Conservation (phyloP, 2,797 vertebrate species). For the Eulemur rubriventer region DNA sequence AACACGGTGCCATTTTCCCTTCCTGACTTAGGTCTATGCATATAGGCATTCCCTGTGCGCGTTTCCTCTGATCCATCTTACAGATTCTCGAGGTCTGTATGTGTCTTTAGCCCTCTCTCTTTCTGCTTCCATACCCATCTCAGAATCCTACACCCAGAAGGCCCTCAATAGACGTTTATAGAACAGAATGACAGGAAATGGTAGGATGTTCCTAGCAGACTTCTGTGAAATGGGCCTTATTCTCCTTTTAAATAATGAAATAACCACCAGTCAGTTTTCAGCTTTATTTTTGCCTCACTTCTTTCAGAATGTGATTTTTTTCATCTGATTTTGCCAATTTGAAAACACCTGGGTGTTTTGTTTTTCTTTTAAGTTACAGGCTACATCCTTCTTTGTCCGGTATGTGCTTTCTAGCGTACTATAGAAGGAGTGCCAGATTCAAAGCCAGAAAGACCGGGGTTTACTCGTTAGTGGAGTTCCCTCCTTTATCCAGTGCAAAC, state of each 20-base stretch:
- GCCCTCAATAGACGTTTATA: neutral
- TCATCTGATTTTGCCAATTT: slow-evolving; percentile 11
- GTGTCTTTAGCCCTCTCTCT: neutral
- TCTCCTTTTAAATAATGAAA: neutral
- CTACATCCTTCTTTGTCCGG: neutral
- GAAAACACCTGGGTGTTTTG: neutral
- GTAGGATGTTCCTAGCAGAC: neutral
- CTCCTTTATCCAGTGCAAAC: neutral
- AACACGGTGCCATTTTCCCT: neutral
- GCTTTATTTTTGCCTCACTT: neutral
- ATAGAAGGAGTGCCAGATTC: neutral
- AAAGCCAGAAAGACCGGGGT: neutral
- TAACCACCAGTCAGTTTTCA: neutral
- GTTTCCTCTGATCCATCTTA: neutral
- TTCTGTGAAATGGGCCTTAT: neutral
- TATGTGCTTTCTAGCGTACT: neutral
- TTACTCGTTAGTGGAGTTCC: neutral
- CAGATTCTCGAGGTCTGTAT: neutral
- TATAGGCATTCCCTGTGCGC: neutral
- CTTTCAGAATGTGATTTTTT: neutral
- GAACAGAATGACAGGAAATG: neutral
- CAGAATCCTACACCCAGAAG: neutral
- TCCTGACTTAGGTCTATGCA: neutral
- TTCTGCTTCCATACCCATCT: neutral
- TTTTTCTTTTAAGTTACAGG: neutral